These are phyloP conservation scores for Antedon mediterranea DNA, from an alignment of 53 echinoderm and acorn worm species.

Conservation along the genomic window DNA sequence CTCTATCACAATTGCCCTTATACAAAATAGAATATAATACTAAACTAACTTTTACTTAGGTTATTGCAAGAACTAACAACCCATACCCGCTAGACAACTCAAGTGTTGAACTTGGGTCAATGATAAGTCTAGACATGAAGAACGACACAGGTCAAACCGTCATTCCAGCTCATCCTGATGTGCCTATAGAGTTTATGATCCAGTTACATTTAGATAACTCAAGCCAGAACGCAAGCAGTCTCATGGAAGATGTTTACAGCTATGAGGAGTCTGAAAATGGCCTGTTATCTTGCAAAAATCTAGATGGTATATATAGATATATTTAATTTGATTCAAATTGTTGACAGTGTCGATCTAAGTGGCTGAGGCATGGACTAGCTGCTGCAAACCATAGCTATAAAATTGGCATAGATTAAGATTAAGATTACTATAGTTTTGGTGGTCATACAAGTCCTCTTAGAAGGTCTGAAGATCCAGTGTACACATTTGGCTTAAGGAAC, in stretches of 20 bases:
- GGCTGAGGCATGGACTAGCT: too few relatives aligned
- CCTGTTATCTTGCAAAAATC: neutral
- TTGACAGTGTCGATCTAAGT: too few relatives aligned
- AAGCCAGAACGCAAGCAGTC: neutral
- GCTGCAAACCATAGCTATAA: too few relatives aligned
- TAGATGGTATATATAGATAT: neutral
- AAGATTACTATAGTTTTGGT: too few relatives aligned
- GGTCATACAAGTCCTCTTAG: too few relatives aligned
- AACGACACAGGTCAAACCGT: neutral
- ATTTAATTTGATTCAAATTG: too few relatives aligned
- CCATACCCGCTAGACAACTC: neutral
- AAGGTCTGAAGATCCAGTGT: too few relatives aligned
- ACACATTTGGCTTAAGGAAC: too few relatives aligned
- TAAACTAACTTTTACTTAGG: neutral
- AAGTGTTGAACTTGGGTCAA: neutral
- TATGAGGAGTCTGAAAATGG: neutral
- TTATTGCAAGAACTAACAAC: neutral
- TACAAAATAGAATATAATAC: too few relatives aligned
- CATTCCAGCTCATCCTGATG: neutral
- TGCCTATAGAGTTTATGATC: neutral
- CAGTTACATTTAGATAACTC: neutral
- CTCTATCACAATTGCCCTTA: too few relatives aligned
- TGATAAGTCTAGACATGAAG: neutral
- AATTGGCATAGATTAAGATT: too few relatives aligned
- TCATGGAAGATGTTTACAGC: neutral